Evolutionary conservation across 2,113 vertebrate species (phyloP).

Genomic region (Vicugna pacos): DNA sequence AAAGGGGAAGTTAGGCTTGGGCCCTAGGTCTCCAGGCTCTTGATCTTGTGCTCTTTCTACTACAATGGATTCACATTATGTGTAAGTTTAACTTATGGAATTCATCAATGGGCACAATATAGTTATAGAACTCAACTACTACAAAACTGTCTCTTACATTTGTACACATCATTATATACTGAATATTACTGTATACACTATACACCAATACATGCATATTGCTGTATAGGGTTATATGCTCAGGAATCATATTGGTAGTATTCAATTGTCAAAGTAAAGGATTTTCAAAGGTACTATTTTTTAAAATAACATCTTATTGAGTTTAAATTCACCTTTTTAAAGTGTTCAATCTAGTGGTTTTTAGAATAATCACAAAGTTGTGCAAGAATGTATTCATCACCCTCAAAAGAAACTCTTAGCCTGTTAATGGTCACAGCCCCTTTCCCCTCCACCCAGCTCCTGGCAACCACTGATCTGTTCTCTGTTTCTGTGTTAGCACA

Average conservation of each 20-base stretch:
- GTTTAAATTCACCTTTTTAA: neutral
- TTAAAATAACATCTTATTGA: slow-evolving; percentile 8
- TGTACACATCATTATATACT: neutral
- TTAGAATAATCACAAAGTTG: neutral
- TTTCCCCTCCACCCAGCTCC: neutral
- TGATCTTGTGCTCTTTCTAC: neutral
- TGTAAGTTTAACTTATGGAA: neutral
- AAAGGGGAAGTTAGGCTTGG: neutral
- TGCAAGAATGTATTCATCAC: neutral
- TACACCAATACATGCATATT: neutral
- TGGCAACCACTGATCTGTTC: neutral
- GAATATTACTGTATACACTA: neutral
- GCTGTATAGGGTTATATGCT: neutral
- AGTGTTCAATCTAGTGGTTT: neutral
- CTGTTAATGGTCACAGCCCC: neutral
- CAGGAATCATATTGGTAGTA: neutral
- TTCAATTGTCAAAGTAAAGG: neutral
- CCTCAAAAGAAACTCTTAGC: neutral
- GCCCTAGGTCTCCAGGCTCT: neutral
- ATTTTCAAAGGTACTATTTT: slow-evolving; percentile 41
- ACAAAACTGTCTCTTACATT: neutral
- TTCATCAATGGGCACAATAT: neutral
- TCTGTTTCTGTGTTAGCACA: slow-evolving; percentile 7
- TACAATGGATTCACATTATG: neutral
- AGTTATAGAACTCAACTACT: neutral